phyloP scores from a whole-genome alignment of 2,113 vertebrate genomes.

The Neodontobutis hainanensis region DNA sequence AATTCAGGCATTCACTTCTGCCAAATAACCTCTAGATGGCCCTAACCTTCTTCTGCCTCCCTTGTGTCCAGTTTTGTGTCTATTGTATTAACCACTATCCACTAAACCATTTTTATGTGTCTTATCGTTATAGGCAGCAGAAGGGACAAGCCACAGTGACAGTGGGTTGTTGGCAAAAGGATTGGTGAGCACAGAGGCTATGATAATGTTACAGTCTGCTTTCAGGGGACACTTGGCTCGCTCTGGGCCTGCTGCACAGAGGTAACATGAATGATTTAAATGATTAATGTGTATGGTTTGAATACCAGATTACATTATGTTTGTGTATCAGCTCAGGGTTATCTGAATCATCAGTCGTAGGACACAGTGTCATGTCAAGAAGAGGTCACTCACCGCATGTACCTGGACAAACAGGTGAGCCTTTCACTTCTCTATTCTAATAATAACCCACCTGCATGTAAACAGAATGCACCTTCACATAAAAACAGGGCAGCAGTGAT shows the following conservation, averaged over 20 bases:
- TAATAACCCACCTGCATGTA: neutral
- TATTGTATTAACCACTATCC: neutral
- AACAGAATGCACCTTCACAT: too few species aligned
- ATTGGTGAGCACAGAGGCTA: conserved; percentile 60
- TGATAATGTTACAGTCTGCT: conserved; percentile 82
- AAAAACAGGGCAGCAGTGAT: too few species aligned
- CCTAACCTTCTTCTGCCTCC: neutral
- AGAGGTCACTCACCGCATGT: conserved; percentile 3
- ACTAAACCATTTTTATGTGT: neutral
- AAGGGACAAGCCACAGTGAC: conserved; percentile 29
- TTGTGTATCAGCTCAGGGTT: conserved; percentile 33
- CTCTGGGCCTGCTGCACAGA: conserved; percentile 56
- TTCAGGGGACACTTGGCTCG: conserved; percentile 86
- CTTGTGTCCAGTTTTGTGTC: neutral
- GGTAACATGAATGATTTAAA: conserved; percentile 64
- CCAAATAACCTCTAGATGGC: conserved; percentile 26
- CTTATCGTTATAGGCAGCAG: conserved; percentile 60
- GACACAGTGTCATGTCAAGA: conserved; percentile 14
- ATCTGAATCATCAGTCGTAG: conserved; percentile 33
- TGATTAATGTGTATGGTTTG: conserved; percentile 8
- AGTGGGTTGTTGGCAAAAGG: conserved; percentile 15
- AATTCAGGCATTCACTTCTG: neutral
- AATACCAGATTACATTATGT: conserved; percentile 4
- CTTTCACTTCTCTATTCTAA: neutral
- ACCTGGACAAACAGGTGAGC: conserved; percentile 47